Evolutionary conservation across 1,140 invertebrate genomes (phyloP).

Genomic region (Listronotus oregonensis): DNA sequence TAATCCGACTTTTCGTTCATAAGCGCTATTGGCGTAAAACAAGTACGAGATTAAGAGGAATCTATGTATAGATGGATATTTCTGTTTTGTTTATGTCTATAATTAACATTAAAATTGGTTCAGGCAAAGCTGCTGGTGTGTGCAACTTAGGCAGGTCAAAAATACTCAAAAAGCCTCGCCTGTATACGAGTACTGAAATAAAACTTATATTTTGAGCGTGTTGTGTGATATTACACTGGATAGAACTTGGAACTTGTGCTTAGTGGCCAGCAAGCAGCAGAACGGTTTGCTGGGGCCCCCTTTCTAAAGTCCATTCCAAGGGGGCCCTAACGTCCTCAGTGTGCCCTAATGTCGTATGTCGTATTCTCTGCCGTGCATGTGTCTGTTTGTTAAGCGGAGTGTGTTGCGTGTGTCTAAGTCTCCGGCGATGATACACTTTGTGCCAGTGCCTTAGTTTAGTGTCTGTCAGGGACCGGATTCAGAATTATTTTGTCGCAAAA

Average conservation of each 20-base stretch:
- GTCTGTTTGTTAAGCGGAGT: slow-evolving; percentile 11
- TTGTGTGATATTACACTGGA: slow-evolving; percentile 52
- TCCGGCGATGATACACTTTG: slow-evolving; percentile 12
- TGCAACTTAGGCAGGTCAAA: slow-evolving; percentile 55
- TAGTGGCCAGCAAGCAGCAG: slow-evolving; percentile 53
- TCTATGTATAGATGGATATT: slow-evolving; percentile 57
- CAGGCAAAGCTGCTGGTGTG: slow-evolving; percentile 50
- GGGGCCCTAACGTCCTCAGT: slow-evolving; percentile 13
- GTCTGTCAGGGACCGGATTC: slow-evolving; percentile 14
- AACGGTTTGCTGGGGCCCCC: slow-evolving; percentile 35
- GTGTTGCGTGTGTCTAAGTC: slow-evolving; percentile 18
- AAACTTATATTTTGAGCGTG: slow-evolving; percentile 57
- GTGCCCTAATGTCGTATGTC: slow-evolving; percentile 9
- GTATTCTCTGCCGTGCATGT: background rate
- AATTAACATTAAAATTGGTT: slow-evolving; percentile 57
- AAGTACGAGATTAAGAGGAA: slow-evolving; percentile 42
- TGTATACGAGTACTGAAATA: slow-evolving; percentile 56
- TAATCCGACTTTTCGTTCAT: slow-evolving; percentile 5
- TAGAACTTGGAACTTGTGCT: slow-evolving; percentile 49
- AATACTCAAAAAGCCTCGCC: slow-evolving; percentile 57
- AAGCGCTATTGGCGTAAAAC: slow-evolving; percentile 21
- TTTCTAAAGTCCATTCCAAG: slow-evolving; percentile 4
- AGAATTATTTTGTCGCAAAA: slow-evolving; percentile 4
- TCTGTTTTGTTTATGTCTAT: slow-evolving; percentile 57
- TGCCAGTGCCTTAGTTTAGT: slow-evolving; percentile 25